Conservation (phyloP, 2,888 invertebrate genomes). For the Keiferia lycopersicella region DNA sequence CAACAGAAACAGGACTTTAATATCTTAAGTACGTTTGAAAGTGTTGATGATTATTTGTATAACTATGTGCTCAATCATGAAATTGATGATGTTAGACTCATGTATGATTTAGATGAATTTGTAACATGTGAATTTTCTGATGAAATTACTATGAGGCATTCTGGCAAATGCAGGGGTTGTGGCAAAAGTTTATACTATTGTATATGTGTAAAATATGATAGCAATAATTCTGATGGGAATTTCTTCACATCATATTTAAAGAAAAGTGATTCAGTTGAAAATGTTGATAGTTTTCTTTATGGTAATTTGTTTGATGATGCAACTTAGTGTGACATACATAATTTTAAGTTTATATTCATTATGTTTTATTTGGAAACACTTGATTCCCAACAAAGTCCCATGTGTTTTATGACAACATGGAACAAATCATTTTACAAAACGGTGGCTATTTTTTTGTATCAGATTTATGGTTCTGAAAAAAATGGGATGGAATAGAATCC, state of each 20-base stretch:
- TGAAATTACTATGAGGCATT: conserved; percentile 67
- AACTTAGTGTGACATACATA: not conserved
- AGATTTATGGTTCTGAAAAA: too few species aligned
- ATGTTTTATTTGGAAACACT: too few species aligned
- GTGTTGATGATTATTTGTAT: conserved; percentile 86
- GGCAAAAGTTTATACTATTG: conserved; percentile 66
- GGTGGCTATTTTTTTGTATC: not conserved
- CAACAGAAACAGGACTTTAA: conserved; percentile 90
- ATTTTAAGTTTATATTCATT: too few species aligned
- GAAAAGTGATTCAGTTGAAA: conserved; percentile 61
- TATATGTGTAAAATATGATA: conserved; percentile 62
- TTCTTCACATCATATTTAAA: conserved; percentile 63
- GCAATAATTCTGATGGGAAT: conserved; percentile 54
- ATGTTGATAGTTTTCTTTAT: conserved; percentile 71
- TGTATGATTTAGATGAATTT: conserved; percentile 54
- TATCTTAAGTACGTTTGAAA: conserved; percentile 84
- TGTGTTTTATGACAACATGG: too few species aligned
- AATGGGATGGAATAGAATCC: too few species aligned
- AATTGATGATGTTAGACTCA: conserved; percentile 50
- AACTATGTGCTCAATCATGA: conserved; percentile 74
- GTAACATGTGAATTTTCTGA: conserved; percentile 63
- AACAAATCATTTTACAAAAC: too few species aligned
- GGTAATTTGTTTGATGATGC: conserved; percentile 65
- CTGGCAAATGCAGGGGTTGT: conserved; percentile 68
- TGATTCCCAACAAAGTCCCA: too few species aligned